Base-by-base conservation (phyloP, 1,140 invertebrate species). In the Megalonaias nervosa region DNA sequence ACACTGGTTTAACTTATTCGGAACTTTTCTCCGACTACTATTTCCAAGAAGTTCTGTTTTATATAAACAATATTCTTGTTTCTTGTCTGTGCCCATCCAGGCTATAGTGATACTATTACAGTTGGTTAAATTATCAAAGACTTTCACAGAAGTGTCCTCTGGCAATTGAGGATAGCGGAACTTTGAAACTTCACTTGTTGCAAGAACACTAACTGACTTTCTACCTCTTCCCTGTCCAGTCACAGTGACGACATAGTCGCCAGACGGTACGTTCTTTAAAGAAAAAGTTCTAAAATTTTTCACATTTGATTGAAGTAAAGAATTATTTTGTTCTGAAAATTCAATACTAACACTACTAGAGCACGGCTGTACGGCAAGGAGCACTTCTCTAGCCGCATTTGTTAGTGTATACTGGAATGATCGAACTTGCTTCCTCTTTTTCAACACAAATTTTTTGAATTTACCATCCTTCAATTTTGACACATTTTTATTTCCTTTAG, bases 1-100 rank as follows among this genome's bases (percentile, higher is more conserved):
- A 64, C 67, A 74, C 67, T 78, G 62, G 23, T 67, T 68, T 1
- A 78, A 66, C 69, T 74, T 72, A 55, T 69, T 72, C 62, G 71
- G 74, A 38, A 74, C 64, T 67, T 67, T 67, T 31, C 31, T 67
- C 23, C 64, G 26, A 26, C 65, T 57, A 21, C 58, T 69, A 61
- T 61, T 57, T 38, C 64, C 69, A 55, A 48, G 66, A 19, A 68
- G 67, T 79, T 77, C 81, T 55, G 84, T 84, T 67, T 84, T 77
- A 64, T 89, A 89, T 17, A 90, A 74, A 77, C 89, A 90, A 69
- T 90, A 90, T 21, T 79, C 82, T n/a, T 89, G 87, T 64, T 86
- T 85, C 15, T 85, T 84, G 19, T 86, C 80, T 0, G 84, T 81
- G 13, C 83, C 82, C 78, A 83, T 83, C 89, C 89, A 90, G 0